Percentiles rank a stretch among this genome's conserved stretches.
phyloP scores from a whole-genome alignment of 1,140 invertebrate species.

The Drosophila ogumai region DNA sequence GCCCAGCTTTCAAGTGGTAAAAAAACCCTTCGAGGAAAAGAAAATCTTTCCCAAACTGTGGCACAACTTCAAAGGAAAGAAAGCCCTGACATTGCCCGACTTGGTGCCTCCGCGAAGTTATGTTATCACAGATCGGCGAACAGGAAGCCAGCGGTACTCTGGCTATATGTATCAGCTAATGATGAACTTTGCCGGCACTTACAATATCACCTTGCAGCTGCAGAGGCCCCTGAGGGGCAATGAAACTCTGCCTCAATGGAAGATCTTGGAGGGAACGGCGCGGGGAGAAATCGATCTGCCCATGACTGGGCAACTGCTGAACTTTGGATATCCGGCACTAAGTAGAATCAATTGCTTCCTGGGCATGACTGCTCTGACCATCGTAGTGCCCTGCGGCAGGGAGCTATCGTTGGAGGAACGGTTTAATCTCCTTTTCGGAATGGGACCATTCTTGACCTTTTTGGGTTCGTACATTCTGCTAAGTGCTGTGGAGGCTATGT shows the following conservation, averaged over 20 bases:
- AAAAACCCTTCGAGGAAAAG: accelerated
- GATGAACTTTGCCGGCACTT: not conserved
- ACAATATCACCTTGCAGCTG: conserved; percentile 32
- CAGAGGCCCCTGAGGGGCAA: not conserved
- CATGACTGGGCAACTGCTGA: not conserved
- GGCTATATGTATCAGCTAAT: conserved; percentile 13
- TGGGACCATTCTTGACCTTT: accelerated
- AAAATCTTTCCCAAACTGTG: conserved; percentile 30
- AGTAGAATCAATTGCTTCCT: not conserved
- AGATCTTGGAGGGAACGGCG: not conserved
- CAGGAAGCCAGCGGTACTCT: not conserved
- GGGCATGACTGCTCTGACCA: not conserved
- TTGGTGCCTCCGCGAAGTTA: conserved; percentile 39
- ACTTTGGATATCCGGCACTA: not conserved
- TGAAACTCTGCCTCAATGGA: accelerated
- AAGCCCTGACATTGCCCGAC: conserved; percentile 5
- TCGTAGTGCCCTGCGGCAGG: conserved; percentile 46
- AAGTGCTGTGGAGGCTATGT: conserved; percentile 4
- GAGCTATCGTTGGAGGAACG: conserved; percentile 10
- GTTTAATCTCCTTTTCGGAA: not conserved
- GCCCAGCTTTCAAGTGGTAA: not conserved
- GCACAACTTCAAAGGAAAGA: conserved; percentile 42
- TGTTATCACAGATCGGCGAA: conserved; percentile 7
- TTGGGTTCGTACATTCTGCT: not conserved
- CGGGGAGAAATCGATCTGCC: conserved; percentile 39